These are phyloP conservation scores for Gandaritis pyraliata DNA, from an alignment of 2,888 invertebrate genomes.

Conservation along the genomic window DNA sequence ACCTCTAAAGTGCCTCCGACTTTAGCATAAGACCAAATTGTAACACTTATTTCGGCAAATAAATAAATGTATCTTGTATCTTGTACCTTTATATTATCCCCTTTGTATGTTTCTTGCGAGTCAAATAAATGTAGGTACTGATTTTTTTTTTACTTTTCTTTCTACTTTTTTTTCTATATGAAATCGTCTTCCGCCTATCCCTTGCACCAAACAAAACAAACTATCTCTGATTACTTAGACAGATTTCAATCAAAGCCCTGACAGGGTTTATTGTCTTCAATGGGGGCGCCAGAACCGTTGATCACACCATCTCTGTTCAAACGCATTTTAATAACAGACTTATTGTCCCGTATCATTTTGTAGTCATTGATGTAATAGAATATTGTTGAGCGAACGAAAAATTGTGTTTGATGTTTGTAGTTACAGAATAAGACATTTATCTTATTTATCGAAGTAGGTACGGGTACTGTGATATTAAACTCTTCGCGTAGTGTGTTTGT, in stretches of 20 bases:
- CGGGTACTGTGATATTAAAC: too few relatives aligned
- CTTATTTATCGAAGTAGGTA: too few relatives aligned
- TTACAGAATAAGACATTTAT: constrained; percentile 1
- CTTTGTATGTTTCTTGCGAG: too few relatives aligned
- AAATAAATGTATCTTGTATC: too few relatives aligned
- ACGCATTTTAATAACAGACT: constrained; percentile 34
- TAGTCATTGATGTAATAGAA: not conserved
- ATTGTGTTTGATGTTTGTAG: constrained; percentile 1
- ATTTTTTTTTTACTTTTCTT: too few relatives aligned
- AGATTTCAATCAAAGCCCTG: constrained; percentile 61
- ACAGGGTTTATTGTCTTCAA: constrained; percentile 50
- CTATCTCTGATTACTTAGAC: constrained; percentile 60
- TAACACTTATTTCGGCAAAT: too few relatives aligned
- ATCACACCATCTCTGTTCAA: constrained; percentile 40
- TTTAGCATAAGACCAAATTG: too few relatives aligned
- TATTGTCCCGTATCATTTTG: constrained; percentile 6
- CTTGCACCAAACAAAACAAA: constrained; percentile 30
- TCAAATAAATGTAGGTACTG: too few relatives aligned
- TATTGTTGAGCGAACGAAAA: constrained; percentile 10
- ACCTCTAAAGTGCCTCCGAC: too few relatives aligned
- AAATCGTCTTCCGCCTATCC: constrained; percentile 14
- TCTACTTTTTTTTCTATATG: not conserved
- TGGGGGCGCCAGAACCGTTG: constrained; percentile 40
- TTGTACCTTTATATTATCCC: too few relatives aligned
- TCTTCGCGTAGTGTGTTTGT: too few relatives aligned